Conservation (phyloP, 2,113 vertebrate genomes). For the Bos javanicus region DNA sequence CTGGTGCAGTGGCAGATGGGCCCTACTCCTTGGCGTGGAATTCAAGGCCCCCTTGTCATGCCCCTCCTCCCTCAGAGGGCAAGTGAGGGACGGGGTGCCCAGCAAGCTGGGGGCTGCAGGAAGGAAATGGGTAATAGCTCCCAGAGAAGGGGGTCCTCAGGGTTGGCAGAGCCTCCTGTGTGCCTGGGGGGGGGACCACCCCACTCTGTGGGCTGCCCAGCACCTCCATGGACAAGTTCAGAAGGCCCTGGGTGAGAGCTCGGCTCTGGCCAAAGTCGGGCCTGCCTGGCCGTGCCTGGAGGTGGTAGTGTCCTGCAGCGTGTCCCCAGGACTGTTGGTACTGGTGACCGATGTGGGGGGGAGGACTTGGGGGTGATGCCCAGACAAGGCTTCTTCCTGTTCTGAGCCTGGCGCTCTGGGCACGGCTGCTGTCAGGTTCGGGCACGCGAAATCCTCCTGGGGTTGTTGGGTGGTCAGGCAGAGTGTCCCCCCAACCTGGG, state of each 20-base stretch:
- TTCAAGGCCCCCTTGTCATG: neutral
- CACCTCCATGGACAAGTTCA: fast-evolving
- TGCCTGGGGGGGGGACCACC: too few relatives aligned
- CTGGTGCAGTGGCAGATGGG: fast-evolving
- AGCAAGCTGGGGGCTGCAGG: neutral
- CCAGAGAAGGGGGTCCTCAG: fast-evolving
- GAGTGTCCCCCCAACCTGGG: neutral
- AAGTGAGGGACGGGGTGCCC: neutral
- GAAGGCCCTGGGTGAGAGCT: neutral
- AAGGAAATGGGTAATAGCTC: fast-evolving
- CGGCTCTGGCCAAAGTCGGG: neutral
- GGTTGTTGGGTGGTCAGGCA: neutral
- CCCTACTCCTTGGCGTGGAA: too few relatives aligned
- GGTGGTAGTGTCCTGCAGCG: fast-evolving
- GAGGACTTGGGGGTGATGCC: too few relatives aligned
- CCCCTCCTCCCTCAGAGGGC: neutral
- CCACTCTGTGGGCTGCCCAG: fast-evolving
- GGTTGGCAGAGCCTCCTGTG: neutral
- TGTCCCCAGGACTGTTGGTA: fast-evolving
- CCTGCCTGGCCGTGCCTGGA: fast-evolving
- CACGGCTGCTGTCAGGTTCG: fast-evolving
- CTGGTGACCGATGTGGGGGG: fast-evolving
- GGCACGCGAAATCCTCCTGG: fast-evolving
- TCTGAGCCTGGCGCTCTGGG: fast-evolving
- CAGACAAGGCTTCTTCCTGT: neutral